Percentiles rank a stretch among this genome's conserved stretches.
Conservation (phyloP, 2,113 vertebrate genomes). For the Alligator mississippiensis region DNA sequence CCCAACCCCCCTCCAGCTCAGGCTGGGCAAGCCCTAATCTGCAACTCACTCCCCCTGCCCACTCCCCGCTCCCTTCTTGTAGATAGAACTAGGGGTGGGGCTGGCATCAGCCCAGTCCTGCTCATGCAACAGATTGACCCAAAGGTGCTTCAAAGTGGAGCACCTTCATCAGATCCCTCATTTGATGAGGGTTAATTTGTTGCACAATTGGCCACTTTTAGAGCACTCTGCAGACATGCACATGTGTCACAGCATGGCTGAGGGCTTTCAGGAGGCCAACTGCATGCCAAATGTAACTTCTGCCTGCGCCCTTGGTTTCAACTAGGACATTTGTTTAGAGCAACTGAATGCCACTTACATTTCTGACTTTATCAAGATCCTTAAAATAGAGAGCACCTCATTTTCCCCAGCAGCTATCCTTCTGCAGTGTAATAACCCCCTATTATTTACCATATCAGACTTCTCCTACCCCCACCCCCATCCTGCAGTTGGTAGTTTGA, state of each 20-base stretch:
- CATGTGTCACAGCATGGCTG: no score
- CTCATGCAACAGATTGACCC: no score
- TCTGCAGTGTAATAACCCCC: background rate
- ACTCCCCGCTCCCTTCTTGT: no score
- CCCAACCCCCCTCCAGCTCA: no score
- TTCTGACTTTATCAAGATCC: fast-evolving
- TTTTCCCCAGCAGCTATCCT: conserved; percentile 7
- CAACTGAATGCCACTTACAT: background rate
- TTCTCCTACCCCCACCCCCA: background rate
- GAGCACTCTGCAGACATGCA: no score
- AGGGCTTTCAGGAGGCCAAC: no score
- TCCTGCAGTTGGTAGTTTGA: background rate
- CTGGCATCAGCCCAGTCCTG: no score
- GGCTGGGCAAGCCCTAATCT: no score
- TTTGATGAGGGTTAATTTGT: background rate
- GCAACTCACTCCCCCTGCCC: no score
- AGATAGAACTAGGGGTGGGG: no score
- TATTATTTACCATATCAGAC: background rate
- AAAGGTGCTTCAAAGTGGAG: background rate
- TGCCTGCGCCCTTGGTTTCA: background rate
- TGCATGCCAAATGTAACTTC: background rate
- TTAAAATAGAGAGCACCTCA: background rate
- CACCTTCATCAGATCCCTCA: no score
- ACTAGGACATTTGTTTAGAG: background rate
- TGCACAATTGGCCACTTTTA: no score